Conservation (phyloP, 2,888 invertebrate species). For the Notodonta dromedarius region DNA sequence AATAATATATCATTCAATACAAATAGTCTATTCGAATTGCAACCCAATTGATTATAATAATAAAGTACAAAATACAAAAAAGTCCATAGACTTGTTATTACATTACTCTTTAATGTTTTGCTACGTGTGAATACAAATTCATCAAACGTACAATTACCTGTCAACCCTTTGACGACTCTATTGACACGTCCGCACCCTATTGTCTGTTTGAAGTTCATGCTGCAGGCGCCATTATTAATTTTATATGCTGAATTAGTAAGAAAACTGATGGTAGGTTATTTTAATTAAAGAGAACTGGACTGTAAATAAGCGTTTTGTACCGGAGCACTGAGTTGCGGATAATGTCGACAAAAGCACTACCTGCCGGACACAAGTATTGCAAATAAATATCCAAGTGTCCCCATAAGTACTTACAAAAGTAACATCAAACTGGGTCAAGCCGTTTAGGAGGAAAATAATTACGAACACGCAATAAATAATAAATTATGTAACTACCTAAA, state of each 20-base stretch:
- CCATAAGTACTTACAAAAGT: no score
- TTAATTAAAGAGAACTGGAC: slow-evolving; percentile 9
- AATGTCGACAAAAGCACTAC: no score
- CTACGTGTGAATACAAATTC: slow-evolving; percentile 27
- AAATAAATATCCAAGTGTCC: no score
- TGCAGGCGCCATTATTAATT: slow-evolving; percentile 12
- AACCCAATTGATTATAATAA: background rate
- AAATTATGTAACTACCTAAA: no score
- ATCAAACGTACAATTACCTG: slow-evolving; percentile 49
- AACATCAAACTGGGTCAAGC: no score
- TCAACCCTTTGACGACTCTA: slow-evolving; percentile 35
- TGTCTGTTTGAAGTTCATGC: slow-evolving; percentile 16
- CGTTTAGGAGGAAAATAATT: no score
- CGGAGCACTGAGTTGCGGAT: no score
- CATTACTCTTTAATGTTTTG: background rate
- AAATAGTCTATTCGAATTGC: background rate
- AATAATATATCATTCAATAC: background rate
- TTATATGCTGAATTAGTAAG: background rate
- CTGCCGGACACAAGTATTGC: no score
- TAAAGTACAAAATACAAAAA: background rate
- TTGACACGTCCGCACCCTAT: slow-evolving; percentile 40
- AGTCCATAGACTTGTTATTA: background rate
- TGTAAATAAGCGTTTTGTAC: no score
- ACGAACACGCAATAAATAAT: no score
- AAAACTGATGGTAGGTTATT: background rate